phyloP scores from a whole-genome alignment of 2,888 invertebrate species.

The Strigamia transsilvanica region DNA sequence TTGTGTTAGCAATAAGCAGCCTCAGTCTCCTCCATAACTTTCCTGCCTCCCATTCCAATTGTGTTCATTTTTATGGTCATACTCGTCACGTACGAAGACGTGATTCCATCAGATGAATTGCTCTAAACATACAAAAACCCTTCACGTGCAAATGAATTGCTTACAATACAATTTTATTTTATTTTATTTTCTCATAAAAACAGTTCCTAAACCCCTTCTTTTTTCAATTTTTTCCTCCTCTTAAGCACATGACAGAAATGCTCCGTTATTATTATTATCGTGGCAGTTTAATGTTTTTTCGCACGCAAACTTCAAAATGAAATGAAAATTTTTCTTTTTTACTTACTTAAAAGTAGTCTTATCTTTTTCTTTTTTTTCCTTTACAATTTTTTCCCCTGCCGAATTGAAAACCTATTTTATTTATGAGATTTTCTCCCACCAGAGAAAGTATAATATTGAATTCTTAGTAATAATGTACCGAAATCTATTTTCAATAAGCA shows the following conservation, averaged over 20 bases:
- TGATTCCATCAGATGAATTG: conserved; percentile 20
- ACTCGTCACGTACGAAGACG: conserved; percentile 13
- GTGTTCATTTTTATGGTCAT: conserved; percentile 20
- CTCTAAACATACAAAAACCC: conserved; percentile 4
- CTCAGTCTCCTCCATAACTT: conserved; percentile 14
- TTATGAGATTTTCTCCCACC: too few species aligned
- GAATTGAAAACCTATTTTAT: too few species aligned
- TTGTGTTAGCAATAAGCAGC: conserved; percentile 20
- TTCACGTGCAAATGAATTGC: conserved; percentile 20
- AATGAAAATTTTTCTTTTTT: neutral
- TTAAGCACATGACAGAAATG: conserved; percentile 20
- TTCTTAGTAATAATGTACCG: too few species aligned
- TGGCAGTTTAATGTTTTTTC: conserved; percentile 3
- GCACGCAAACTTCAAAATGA: conserved; percentile 20
- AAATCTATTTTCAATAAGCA: too few species aligned
- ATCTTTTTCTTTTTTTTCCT: too few species aligned
- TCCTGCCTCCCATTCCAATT: neutral
- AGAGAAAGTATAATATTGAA: too few species aligned
- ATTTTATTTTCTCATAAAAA: conserved; percentile 20
- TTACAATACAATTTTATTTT: conserved; percentile 20
- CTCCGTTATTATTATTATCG: neutral
- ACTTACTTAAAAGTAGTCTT: too few species aligned
- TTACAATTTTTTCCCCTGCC: too few species aligned
- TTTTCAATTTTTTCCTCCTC: neutral
- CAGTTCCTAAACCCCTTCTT: neutral